These are phyloP conservation scores for Etheostoma perlongum DNA, from an alignment of 2,797 vertebrate species.

Conservation along the genomic window DNA sequence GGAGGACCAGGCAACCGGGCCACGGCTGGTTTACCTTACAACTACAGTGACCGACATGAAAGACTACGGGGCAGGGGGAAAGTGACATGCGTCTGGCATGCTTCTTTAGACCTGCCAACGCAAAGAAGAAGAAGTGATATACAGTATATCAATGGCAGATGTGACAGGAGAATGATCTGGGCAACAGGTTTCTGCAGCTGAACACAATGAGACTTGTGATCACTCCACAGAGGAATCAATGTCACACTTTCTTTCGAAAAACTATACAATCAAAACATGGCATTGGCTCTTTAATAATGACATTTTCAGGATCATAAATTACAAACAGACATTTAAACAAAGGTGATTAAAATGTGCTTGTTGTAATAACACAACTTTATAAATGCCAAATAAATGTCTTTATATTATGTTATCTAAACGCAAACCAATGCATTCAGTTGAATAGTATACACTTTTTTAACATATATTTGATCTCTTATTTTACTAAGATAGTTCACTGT, in stretches of 20 bases:
- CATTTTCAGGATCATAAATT: neutral
- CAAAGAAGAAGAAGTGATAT: neutral
- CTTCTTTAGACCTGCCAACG: neutral
- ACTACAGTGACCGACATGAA: neutral
- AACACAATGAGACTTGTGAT: constrained; percentile 1
- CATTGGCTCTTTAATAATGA: neutral
- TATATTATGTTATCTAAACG: neutral
- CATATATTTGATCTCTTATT: too few species aligned
- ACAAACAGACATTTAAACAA: neutral
- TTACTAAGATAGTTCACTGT: too few species aligned
- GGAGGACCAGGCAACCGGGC: too few species aligned
- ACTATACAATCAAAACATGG: neutral
- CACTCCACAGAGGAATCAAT: neutral
- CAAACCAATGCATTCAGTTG: too few species aligned
- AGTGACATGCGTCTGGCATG: neutral
- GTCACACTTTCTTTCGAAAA: neutral
- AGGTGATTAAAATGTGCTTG: neutral
- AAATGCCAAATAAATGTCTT: neutral
- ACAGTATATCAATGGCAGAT: neutral
- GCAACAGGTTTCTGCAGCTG: constrained; percentile 16
- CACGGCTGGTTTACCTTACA: too few species aligned
- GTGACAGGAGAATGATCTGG: constrained; percentile 8
- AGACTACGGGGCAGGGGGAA: too few species aligned
- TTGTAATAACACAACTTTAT: neutral
- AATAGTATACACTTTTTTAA: too few species aligned